Base-by-base conservation (phyloP, 2,888 invertebrate genomes). In the Idaea straminata region DNA sequence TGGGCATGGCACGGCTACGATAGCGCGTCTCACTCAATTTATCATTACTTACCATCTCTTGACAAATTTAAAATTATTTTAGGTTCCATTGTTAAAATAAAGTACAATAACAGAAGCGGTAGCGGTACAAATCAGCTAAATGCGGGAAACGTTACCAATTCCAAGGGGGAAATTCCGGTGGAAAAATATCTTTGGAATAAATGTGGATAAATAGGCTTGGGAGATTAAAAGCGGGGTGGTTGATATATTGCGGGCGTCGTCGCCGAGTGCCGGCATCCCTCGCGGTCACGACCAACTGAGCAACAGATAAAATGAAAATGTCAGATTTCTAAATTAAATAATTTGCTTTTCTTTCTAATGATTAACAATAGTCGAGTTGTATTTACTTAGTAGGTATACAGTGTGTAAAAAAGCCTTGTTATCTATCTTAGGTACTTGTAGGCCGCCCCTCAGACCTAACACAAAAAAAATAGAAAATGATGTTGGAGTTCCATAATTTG, bases 161-260 rank as follows among this genome's bases (percentile, higher is more conserved):
- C 84, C 84, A 85, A 86, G 85, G 79, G 86, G 86, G 87, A 88
- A 89, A 87, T 87, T 89, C 91, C 88, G 84, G 83, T 83, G 86
- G 87, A 85, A 83, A 85, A 90, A 89, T 89, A 88, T 89, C 86
- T 89, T 89, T 86, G 83, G 83, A 85, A 89, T 90, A 88, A 89
- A 90, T 88, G 87, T 85, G 84, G 89, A 90, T 89, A 90, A 90
- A 90, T 90, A 89, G 88, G 81, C 88, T 87, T 81, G 84, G 77
- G 87, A 88, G 89, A 89, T 89, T 89, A 89, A 89, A 89, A 86
- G 87, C 88, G 85, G 84, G 70, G 81, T 78, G 77, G 76, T 82
- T 88, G 88, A 89, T 89, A 86, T 89, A 90, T 88, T 83, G 82
- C 80, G 73, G 77, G 76, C 76, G 79, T 80, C 76, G 76, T 81